Conservation (phyloP, 2,888 invertebrate genomes). For the Chrysolina haemoptera region DNA sequence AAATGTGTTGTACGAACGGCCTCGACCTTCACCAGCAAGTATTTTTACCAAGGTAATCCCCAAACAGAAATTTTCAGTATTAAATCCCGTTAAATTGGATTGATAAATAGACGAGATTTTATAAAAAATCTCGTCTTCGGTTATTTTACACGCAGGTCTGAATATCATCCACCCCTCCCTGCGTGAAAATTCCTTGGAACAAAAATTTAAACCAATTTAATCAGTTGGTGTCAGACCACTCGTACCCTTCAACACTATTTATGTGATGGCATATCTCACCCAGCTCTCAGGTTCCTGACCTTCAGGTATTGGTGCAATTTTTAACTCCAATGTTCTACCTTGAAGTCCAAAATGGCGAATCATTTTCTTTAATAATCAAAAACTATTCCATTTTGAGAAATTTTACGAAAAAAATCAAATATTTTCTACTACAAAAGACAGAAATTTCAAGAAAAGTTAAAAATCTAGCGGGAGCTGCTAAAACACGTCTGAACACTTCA, state of each 20-base stretch:
- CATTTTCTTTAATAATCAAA: background rate
- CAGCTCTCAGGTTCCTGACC: background rate
- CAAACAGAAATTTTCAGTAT: conserved; percentile 48
- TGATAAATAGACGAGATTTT: conserved; percentile 9
- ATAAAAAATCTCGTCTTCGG: background rate
- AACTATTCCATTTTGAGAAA: background rate
- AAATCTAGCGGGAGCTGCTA: too few species aligned
- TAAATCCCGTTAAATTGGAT: conserved; percentile 34
- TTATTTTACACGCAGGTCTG: conserved; percentile 3
- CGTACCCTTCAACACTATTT: background rate
- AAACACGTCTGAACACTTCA: too few species aligned
- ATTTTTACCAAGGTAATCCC: too few species aligned
- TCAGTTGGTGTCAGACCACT: background rate
- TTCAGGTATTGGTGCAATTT: conserved; percentile 2
- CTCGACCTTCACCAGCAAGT: conserved; percentile 19
- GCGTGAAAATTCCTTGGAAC: conserved; percentile 9
- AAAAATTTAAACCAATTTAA: conserved; percentile 19
- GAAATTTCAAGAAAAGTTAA: too few species aligned
- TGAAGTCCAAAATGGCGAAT: background rate
- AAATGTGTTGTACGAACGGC: conserved; percentile 31
- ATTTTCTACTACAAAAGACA: too few species aligned
- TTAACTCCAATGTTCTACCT: conserved; percentile 26
- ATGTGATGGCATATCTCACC: background rate
- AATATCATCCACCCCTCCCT: too few species aligned
- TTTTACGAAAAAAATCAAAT: too few species aligned